Percentiles rank a stretch among this genome's conserved stretches.
Evolutionary conservation across 2,888 invertebrate genomes (phyloP).

Genomic region (Mongoloraphidia duomilia): DNA sequence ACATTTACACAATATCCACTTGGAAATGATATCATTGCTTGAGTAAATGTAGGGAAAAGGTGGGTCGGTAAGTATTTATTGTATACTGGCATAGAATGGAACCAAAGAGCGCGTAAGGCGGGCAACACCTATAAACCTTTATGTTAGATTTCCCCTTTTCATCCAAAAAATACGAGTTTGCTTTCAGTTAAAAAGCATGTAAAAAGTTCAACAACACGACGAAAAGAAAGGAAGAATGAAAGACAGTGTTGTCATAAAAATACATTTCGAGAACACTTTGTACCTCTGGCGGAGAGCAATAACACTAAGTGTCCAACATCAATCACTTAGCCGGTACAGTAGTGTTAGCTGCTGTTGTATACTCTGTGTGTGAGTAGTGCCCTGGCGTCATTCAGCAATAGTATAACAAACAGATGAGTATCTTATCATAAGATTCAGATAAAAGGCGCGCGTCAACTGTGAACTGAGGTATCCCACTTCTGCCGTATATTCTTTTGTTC

Average conservation of each 20-base stretch:
- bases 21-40: too few species aligned
- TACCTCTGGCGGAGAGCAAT: background rate
- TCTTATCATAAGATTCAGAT: constrained; percentile 5
- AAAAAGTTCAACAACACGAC: too few species aligned
- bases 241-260: constrained; percentile 1
- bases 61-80: too few species aligned
- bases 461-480: too few species aligned
- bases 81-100: too few species aligned
- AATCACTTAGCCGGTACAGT: constrained; percentile 1
- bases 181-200: too few species aligned
- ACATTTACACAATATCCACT: background rate
- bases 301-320: constrained; percentile 2
- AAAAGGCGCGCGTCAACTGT: background rate
- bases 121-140: too few species aligned
- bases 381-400: background rate
- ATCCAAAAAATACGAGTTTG: too few species aligned
- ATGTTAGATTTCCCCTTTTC: too few species aligned
- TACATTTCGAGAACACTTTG: background rate
- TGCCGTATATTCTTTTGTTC: too few species aligned
- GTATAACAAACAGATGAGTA: constrained; percentile 4
- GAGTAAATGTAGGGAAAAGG: too few species aligned
- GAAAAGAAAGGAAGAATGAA: background rate
- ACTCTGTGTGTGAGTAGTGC: background rate
- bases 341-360: background rate
- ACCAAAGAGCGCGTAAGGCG: too few species aligned